These are phyloP conservation scores for Monochamus saltuarius DNA, from an alignment of 1,140 invertebrate genomes.

Conservation along the genomic window DNA sequence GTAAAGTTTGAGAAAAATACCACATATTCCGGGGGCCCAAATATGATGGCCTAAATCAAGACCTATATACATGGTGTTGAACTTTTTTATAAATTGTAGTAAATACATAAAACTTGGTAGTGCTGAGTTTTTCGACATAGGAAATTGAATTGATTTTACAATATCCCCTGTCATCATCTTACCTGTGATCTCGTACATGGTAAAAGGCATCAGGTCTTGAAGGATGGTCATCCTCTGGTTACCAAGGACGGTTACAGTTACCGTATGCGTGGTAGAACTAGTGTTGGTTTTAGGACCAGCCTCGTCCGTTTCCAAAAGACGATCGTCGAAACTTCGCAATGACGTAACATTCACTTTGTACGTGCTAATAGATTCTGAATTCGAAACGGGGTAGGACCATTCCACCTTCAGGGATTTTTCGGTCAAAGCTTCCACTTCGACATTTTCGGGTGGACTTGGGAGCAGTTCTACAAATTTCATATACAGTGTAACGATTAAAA, in stretches of 20 bases:
- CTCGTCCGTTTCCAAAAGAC: slow-evolving; percentile 55
- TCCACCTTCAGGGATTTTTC: slow-evolving; percentile 68
- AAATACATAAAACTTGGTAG: too few species aligned
- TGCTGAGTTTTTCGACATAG: too few species aligned
- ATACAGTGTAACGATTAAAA: neutral
- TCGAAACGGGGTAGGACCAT: slow-evolving; percentile 65
- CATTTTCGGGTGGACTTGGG: slow-evolving; percentile 68
- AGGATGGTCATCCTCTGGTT: slow-evolving; percentile 61
- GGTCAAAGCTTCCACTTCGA: slow-evolving; percentile 69
- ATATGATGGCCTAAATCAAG: too few species aligned
- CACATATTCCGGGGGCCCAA: too few species aligned
- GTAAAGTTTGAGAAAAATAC: too few species aligned
- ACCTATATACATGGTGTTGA: too few species aligned
- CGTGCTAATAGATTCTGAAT: slow-evolving; percentile 64
- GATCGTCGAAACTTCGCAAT: slow-evolving; percentile 64
- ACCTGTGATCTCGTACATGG: slow-evolving; percentile 75
- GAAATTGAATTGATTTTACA: too few species aligned
- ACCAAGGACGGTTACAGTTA: slow-evolving; percentile 55
- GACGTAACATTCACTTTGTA: slow-evolving; percentile 73
- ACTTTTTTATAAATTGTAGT: too few species aligned
- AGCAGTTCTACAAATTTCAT: slow-evolving; percentile 61
- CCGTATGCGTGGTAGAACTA: slow-evolving; percentile 37
- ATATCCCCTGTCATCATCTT: too few species aligned
- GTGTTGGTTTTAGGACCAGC: slow-evolving; percentile 28
- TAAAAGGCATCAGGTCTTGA: slow-evolving; percentile 65